Percentiles rank a stretch among this genome's conserved stretches.
Evolutionary conservation across 1,140 invertebrate species (phyloP).

Genomic region (Caerostris darwini): DNA sequence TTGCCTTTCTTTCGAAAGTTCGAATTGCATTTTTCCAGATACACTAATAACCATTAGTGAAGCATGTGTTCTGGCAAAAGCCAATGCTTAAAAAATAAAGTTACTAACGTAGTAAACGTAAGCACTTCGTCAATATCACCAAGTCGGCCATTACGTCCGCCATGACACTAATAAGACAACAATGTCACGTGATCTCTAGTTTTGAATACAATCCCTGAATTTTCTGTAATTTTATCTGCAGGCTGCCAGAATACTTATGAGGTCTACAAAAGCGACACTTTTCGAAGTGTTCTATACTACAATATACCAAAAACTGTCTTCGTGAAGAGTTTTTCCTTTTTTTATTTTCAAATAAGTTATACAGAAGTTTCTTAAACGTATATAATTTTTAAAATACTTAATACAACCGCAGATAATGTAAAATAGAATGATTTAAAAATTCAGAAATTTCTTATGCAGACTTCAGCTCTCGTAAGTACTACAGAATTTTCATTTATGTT

Average conservation of each 20-base stretch:
- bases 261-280: too few relatives aligned
- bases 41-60: slow-evolving; percentile 78
- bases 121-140: slow-evolving; percentile 73
- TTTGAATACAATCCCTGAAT: slow-evolving; percentile 21
- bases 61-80: slow-evolving; percentile 67
- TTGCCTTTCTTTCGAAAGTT: slow-evolving; percentile 80
- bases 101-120: slow-evolving; percentile 73
- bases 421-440: neutral
- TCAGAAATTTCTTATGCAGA: too few relatives aligned
- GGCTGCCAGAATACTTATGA: too few relatives aligned
- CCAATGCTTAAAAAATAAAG: slow-evolving; percentile 64
- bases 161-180: slow-evolving; percentile 78
- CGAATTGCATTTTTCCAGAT: slow-evolving; percentile 80
- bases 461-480: too few relatives aligned
- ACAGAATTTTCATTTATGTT: too few relatives aligned
- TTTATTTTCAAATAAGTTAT: neutral
- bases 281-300: neutral
- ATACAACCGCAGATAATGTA: neutral
- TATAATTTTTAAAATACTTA: neutral
- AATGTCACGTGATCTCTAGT: slow-evolving; percentile 71
- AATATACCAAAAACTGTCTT: neutral
- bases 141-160: slow-evolving; percentile 76
- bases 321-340: neutral
- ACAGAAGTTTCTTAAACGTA: neutral
- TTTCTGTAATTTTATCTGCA: slow-evolving; percentile 6